Conservation (phyloP, 2,797 vertebrate genomes). For the Petrocephalus sullivani region DNA sequence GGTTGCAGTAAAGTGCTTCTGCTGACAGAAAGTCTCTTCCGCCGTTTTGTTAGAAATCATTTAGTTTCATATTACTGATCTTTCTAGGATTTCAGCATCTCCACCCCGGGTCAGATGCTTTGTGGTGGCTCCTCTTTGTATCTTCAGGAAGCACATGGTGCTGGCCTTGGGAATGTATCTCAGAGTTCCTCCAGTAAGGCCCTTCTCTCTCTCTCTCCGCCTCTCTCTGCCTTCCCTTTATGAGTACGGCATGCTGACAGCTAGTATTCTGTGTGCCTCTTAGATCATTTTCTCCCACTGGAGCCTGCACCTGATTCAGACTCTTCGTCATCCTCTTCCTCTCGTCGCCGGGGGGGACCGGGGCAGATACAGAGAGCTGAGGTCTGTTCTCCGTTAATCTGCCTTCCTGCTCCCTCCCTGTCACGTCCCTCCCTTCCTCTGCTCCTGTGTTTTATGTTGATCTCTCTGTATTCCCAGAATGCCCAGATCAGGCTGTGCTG, state of each 20-base stretch:
- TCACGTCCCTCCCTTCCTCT: neutral
- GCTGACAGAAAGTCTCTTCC: neutral
- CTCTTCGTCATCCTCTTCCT: slow-evolving; percentile 42
- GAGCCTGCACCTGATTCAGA: slow-evolving; percentile 52
- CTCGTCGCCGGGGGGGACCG: slow-evolving; percentile 21
- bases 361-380: slow-evolving; percentile 5
- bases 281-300: slow-evolving; percentile 45
- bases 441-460: too few relatives aligned
- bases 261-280: neutral
- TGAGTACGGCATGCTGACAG: neutral
- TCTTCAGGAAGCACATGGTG: neutral
- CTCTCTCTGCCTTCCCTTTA: neutral
- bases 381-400: slow-evolving; percentile 9
- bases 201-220: neutral
- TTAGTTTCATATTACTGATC: neutral
- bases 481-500: neutral
- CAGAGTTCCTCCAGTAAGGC: neutral
- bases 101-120: neutral
- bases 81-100: neutral
- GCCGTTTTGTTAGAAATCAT: neutral
- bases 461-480: neutral
- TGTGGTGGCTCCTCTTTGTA: neutral
- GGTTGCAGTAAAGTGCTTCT: neutral
- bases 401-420: neutral
- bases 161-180: neutral